Percentiles rank a stretch among this genome's conserved stretches.
phyloP scores from a whole-genome alignment of 1,140 invertebrate genomes.

The Zophobas morio region DNA sequence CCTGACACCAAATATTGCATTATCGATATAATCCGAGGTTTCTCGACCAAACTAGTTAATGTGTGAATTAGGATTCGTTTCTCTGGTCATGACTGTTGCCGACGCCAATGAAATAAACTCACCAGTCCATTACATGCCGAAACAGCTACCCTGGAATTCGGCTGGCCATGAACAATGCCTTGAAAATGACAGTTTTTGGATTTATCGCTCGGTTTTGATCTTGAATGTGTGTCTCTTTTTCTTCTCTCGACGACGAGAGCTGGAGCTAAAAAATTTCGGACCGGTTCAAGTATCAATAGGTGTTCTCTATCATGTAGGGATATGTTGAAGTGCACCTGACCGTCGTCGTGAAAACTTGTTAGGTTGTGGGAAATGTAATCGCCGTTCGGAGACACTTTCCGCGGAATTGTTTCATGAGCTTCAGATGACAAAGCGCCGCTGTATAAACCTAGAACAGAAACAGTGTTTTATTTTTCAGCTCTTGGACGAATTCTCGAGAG shows the following conservation, averaged over 20 bases:
- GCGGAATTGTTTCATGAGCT: slow-evolving; percentile 72
- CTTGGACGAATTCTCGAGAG: neutral
- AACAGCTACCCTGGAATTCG: slow-evolving; percentile 79
- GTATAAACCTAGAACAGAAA: slow-evolving; percentile 58
- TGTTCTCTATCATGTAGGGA: slow-evolving; percentile 71
- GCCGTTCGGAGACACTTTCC: slow-evolving; percentile 72
- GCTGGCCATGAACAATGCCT: slow-evolving; percentile 79
- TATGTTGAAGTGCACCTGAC: slow-evolving; percentile 72
- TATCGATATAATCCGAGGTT: no score
- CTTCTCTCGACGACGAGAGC: slow-evolving; percentile 81
- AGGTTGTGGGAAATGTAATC: slow-evolving; percentile 72
- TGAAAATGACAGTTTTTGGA: slow-evolving; percentile 81
- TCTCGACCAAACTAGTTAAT: no score
- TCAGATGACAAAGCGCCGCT: slow-evolving; percentile 55
- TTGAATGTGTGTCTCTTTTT: slow-evolving; percentile 70
- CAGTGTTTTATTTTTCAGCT: slow-evolving; percentile 23
- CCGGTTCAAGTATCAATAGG: slow-evolving; percentile 72
- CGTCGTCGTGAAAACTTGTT: slow-evolving; percentile 68
- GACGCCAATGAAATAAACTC: slow-evolving; percentile 66
- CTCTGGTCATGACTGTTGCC: no score
- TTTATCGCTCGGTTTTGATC: slow-evolving; percentile 68
- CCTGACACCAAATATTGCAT: no score
- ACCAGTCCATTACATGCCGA: slow-evolving; percentile 89
- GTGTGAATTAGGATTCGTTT: no score
- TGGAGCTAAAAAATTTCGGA: slow-evolving; percentile 78